Percentiles rank a stretch among this genome's conserved stretches.
Evolutionary conservation across 2,888 invertebrate species (phyloP).

Genomic region (Ypsolopha scabrella): DNA sequence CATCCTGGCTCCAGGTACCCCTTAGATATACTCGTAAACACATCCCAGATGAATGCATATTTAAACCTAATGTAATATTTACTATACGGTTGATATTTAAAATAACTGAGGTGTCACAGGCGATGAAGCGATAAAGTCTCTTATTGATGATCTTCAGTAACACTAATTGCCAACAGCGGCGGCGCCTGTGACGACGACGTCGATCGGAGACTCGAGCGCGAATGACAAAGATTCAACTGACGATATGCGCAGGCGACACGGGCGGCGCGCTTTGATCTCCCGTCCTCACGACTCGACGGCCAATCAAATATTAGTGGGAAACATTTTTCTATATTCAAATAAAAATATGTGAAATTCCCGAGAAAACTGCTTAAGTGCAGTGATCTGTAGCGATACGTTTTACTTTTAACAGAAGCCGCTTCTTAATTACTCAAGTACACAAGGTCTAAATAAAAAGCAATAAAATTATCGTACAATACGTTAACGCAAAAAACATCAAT

Average conservation of each 20-base stretch:
- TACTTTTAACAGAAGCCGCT: no score
- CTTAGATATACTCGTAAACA: no score
- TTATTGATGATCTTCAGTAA: constrained; percentile 66
- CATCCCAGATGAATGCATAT: no score
- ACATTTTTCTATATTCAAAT: constrained; percentile 4
- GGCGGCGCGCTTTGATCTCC: constrained; percentile 52
- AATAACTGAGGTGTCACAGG: constrained; percentile 48
- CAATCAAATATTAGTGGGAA: constrained; percentile 51
- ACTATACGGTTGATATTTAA: constrained; percentile 44
- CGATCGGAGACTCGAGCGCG: constrained; percentile 33
- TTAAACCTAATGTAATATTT: no score
- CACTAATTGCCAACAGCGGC: constrained; percentile 65
- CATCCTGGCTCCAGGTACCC: no score
- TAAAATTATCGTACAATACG: no score
- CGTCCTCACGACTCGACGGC: constrained; percentile 47
- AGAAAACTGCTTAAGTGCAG: no score
- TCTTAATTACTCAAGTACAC: no score
- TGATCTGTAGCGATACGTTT: no score
- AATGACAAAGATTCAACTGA: constrained; percentile 57
- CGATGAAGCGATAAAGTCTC: constrained; percentile 67
- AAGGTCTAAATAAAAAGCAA: no score
- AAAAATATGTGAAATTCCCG: background rate
- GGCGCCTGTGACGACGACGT: constrained; percentile 49
- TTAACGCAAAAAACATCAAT: no score
- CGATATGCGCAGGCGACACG: constrained; percentile 40